A percentile compares a stretch with the other conserved stretches of the same genome.
Evolutionary conservation across 2,888 invertebrate species (phyloP).

Genomic region (Drosophila rubida): DNA sequence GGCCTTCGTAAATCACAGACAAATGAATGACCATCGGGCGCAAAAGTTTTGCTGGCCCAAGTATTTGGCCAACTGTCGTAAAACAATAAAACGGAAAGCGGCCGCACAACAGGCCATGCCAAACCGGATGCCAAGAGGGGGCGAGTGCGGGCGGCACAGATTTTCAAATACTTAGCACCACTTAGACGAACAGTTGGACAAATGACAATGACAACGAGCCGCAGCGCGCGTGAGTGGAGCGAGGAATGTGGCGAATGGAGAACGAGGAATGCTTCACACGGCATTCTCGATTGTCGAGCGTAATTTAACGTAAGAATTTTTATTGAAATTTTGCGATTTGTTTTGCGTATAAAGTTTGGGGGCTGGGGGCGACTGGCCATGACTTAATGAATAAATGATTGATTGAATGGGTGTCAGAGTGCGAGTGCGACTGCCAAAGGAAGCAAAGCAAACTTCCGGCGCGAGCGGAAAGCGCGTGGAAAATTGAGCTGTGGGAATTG

Average conservation of each 20-base stretch:
- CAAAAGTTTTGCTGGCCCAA: slow-evolving; percentile 68
- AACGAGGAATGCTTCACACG: slow-evolving; percentile 8
- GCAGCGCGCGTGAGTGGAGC: not conserved
- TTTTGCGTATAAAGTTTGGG: slow-evolving; percentile 59
- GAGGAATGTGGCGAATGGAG: not conserved
- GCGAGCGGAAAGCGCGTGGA: slow-evolving; percentile 21
- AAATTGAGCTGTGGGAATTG: slow-evolving; percentile 41
- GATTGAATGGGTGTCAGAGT: slow-evolving; percentile 44
- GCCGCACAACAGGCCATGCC: slow-evolving; percentile 35
- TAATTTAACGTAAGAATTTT: slow-evolving; percentile 75
- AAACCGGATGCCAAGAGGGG: not conserved
- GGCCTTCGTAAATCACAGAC: slow-evolving; percentile 73
- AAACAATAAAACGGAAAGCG: slow-evolving; percentile 72
- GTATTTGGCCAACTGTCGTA: slow-evolving; percentile 78
- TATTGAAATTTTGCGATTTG: slow-evolving; percentile 73
- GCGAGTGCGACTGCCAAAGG: slow-evolving; percentile 7
- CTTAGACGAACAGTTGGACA: slow-evolving; percentile 70
- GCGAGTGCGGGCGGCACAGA: slow-evolving; percentile 38
- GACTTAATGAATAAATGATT: slow-evolving; percentile 63
- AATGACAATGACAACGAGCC: slow-evolving; percentile 50
- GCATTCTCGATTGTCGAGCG: slow-evolving; percentile 50
- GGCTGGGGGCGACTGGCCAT: slow-evolving; percentile 40
- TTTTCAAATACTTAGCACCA: slow-evolving; percentile 78
- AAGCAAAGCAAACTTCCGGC: slow-evolving; percentile 33
- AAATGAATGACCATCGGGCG: slow-evolving; percentile 77